phyloP scores from a whole-genome alignment of 2,888 invertebrate species.

The Norana najaformis region DNA sequence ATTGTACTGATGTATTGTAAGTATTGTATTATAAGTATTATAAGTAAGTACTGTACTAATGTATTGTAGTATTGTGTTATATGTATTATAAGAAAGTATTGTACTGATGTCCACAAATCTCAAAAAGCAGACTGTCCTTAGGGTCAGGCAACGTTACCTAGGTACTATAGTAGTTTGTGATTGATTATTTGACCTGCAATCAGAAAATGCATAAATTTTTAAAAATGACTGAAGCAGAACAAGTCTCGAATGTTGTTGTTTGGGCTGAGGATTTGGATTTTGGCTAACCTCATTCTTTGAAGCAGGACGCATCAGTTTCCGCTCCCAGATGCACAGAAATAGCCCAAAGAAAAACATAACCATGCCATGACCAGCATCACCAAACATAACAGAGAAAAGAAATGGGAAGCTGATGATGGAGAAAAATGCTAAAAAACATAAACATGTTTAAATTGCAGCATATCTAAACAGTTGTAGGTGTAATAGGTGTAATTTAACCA shows the following conservation, averaged over 20 bases:
- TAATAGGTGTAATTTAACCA: no score
- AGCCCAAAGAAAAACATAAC: slow-evolving; percentile 89
- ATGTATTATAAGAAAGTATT: no score
- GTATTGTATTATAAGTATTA: no score
- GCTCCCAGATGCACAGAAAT: slow-evolving; percentile 94
- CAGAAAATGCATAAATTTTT: not conserved
- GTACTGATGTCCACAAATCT: not conserved
- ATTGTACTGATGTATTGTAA: no score
- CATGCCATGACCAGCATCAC: slow-evolving; percentile 90
- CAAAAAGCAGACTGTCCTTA: not conserved
- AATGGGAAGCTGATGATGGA: slow-evolving; percentile 97
- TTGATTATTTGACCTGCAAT: slow-evolving; percentile 50
- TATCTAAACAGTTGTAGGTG: not conserved
- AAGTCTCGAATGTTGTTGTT: not conserved
- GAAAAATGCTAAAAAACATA: slow-evolving; percentile 75
- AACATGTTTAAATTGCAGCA: not conserved
- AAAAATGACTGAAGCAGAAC: not conserved
- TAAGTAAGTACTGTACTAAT: no score
- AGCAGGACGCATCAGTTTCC: slow-evolving; percentile 82
- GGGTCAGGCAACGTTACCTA: not conserved
- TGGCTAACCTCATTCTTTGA: slow-evolving; percentile 79
- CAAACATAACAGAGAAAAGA: slow-evolving; percentile 96
- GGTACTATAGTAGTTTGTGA: not conserved
- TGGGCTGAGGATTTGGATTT: not conserved
- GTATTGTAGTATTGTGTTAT: no score